Base-by-base conservation (phyloP, 2,797 vertebrate species). In the Anas bahamensis region DNA sequence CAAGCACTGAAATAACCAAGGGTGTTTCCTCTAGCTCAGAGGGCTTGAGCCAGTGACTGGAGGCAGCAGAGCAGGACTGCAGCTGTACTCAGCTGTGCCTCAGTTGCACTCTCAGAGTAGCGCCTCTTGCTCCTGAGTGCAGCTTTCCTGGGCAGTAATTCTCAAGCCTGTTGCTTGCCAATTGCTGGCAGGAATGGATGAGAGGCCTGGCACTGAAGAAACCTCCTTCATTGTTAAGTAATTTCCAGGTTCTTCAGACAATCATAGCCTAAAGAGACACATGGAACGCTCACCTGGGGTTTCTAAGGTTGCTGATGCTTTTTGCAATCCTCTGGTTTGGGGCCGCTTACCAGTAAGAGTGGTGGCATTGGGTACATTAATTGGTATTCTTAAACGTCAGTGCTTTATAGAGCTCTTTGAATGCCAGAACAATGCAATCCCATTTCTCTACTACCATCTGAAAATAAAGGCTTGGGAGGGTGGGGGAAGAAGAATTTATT, bases 401-500 rank as follows among this genome's bases (percentile, higher is more conserved):
- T 33, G 24, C 41, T 50, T 31, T 4, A 6, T 2, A 11, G 15
- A 72, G 17, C 8, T 35, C 33, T n/a, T 8, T 1, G 7, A 42
- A 59, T 85, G 63, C 39, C 87, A 63, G 19, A 70, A 35, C 8
- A 9, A 35, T 9, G 4, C n/a, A 10, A 41, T 46, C n/a, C 68
- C 42, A 17, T 64, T 69, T 44, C 28, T n/a, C 63, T 17, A 11
- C 31, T 56, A 35, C 68, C 37, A 17, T 33, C n/a, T 37, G 33
- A 17, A 75, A 86, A 80, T 28, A 87, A 70, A 89, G 24, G n/a
- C 71, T 57, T 64, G 83, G 52, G 68, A 96, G 97, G 98, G 91
- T 86, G 56, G 71, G 96, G 97, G 98, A 92, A 96, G 79, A 82
- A 89, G 91, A 73, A 83, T 98, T 96, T 94, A 82, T 98, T 96